Evolutionary conservation across 2,888 invertebrate genomes (phyloP).

Genomic region (Ochropleura leucogaster): DNA sequence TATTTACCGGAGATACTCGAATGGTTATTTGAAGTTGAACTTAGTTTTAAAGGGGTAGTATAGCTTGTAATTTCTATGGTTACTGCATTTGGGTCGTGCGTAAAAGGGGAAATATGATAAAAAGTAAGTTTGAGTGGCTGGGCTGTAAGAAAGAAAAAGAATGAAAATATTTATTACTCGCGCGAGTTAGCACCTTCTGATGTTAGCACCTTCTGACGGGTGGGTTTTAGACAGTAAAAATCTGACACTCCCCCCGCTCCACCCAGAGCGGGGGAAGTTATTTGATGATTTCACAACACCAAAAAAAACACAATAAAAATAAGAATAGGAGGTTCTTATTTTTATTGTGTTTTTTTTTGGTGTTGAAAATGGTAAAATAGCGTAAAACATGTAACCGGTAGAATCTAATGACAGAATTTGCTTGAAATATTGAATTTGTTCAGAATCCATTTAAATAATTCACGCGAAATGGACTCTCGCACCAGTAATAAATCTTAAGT

Average conservation of each 20-base stretch:
- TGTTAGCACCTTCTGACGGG: too few species aligned
- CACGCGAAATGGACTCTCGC: not conserved
- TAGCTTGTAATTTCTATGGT: constrained; percentile 20
- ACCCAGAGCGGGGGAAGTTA: too few species aligned
- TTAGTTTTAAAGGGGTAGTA: constrained; percentile 25
- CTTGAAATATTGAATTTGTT: constrained; percentile 16
- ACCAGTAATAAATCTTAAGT: constrained; percentile 17
- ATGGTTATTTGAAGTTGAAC: constrained; percentile 18
- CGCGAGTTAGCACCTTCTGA: too few species aligned
- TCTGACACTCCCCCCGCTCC: too few species aligned
- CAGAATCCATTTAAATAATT: constrained; percentile 32
- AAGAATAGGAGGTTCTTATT: too few species aligned
- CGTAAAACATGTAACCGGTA: not conserved
- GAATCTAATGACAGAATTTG: constrained; percentile 11
- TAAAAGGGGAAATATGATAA: not conserved
- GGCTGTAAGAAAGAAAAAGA: too few species aligned
- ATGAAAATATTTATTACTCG: too few species aligned
- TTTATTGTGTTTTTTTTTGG: too few species aligned
- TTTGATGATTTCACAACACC: too few species aligned
- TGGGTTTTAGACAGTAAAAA: too few species aligned
- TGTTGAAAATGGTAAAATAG: not conserved
- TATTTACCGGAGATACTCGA: constrained; percentile 20
- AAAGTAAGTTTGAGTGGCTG: not conserved
- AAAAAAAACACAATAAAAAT: too few species aligned
- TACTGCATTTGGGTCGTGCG: not conserved